phyloP scores from a whole-genome alignment of 2,797 vertebrate genomes.

The Urocyon cinereoargenteus region DNA sequence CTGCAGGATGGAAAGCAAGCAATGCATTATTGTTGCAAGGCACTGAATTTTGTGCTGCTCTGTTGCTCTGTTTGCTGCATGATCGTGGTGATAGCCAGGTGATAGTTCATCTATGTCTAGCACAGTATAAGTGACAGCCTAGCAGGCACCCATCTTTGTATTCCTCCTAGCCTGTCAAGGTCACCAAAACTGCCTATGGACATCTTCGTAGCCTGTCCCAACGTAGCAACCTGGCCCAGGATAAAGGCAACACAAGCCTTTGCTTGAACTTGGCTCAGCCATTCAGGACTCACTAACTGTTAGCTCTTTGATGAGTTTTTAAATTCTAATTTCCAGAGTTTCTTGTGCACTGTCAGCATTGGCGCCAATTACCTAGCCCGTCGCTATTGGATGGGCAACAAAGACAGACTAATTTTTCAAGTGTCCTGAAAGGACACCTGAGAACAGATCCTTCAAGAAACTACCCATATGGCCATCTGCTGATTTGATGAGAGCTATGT shows the following conservation, averaged over 20 bases:
- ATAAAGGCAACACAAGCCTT: not conserved
- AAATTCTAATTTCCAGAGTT: not conserved
- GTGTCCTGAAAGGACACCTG: not conserved
- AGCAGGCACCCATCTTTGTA: too few relatives aligned
- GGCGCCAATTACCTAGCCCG: not conserved
- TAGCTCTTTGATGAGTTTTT: not conserved
- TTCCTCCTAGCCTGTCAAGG: not conserved
- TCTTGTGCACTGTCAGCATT: not conserved
- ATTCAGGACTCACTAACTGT: not conserved
- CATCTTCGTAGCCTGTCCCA: not conserved
- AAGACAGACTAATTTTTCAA: not conserved
- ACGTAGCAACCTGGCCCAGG: not conserved
- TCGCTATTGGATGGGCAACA: not conserved
- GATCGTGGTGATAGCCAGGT: not conserved
- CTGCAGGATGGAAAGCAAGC: not conserved
- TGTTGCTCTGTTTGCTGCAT: not conserved
- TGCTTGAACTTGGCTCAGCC: not conserved
- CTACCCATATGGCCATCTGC: too few relatives aligned
- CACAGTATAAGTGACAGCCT: too few relatives aligned
- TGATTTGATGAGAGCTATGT: not conserved
- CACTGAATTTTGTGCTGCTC: not conserved
- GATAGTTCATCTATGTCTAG: rapidly evolving
- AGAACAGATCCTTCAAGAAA: not conserved
- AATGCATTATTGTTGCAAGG: not conserved
- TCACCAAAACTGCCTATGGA: not conserved